Evolutionary conservation across 1,140 invertebrate genomes (phyloP), one percentile per base, ranked within the genome.

Genomic region (Apis cerana): DNA sequence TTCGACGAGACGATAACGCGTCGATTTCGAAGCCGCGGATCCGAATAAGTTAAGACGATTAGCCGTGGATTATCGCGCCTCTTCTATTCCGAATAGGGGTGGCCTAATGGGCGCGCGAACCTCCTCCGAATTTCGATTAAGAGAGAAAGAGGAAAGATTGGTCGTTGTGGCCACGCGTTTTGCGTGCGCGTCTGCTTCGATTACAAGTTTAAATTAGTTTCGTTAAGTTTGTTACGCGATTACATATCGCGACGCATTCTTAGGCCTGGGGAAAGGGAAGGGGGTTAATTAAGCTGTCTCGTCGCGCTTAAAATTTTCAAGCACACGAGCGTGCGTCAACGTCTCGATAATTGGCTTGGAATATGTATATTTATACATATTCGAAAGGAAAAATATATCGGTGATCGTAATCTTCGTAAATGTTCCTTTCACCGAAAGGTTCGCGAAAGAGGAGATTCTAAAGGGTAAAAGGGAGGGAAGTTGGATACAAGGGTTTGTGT

Each of bases 171-270:
- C 21, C 43, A n/a, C 23, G 33, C 54, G 68, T 61, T n/a, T 21
- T 59, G 5, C 69, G 21, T 48, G 43, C 58, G 50, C 71, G 70
- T 33, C 52, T 27, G 48, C 50, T 78, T 82, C 80, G 74, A 82
- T 78, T 82, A 82, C 77, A 82, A 82, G 75, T 82, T 82, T 82
- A 82, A 82, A 82, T 82, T 82, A 82, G 75, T 82, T 82, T 23
- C 21, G 56, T 82, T 77, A 76, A 78, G 80, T 82, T 78, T n/a
- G 75, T 82, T 62, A 64, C 80, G 74, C 74, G 80, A 77, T 77
- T 82, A 82, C 80, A 77, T 58, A 81, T 82, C 65, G 75, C 72
- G 43, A 81, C 79, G 71, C 75, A 70, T 82, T 77, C 80, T 82
- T 82, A 56, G 65, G 13, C 13, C 19, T 43, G 33, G 5, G 33